Evolutionary conservation across 2,888 invertebrate genomes (phyloP).

Genomic region (Clanis bilineata): DNA sequence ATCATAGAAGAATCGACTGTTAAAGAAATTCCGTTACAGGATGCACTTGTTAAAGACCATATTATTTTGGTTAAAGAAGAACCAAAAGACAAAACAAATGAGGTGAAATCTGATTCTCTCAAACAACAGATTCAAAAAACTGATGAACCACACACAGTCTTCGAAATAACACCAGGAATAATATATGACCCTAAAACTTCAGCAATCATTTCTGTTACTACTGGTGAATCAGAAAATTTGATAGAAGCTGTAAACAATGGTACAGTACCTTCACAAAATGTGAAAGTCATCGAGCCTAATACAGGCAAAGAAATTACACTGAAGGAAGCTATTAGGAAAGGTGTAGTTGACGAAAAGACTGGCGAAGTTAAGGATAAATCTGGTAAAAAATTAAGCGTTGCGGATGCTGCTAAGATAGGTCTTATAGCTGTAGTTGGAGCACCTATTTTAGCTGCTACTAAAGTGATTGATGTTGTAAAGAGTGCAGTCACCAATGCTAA

Average conservation of each 20-base stretch:
- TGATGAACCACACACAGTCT: conserved; percentile 57
- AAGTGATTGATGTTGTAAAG: conserved; percentile 85
- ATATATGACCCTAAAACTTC: conserved; percentile 89
- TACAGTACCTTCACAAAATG: conserved; percentile 84
- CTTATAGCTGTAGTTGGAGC: conserved; percentile 88
- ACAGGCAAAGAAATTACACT: conserved; percentile 86
- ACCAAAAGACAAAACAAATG: background rate
- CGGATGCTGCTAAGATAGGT: conserved; percentile 90
- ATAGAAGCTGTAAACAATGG: conserved; percentile 89
- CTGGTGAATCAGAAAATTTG: conserved; percentile 84
- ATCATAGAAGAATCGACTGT: background rate
- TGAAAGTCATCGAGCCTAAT: conserved; percentile 86
- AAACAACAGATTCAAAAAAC: conserved; percentile 21
- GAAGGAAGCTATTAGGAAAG: conserved; percentile 88
- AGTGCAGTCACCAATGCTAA: conserved; percentile 85
- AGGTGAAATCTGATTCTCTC: background rate
- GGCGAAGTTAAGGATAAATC: conserved; percentile 85
- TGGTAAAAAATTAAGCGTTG: conserved; percentile 85
- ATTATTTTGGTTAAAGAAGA: background rate
- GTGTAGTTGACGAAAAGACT: conserved; percentile 87
- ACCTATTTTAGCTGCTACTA: conserved; percentile 87
- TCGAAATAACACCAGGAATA: conserved; percentile 87
- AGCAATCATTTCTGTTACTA: conserved; percentile 85
- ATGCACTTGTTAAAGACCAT: conserved; percentile 8
- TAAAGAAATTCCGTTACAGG: background rate